Percentiles rank a stretch among this genome's conserved stretches.
Conservation (phyloP, 2,797 vertebrate genomes). For the Microctenopoma lineatum region DNA sequence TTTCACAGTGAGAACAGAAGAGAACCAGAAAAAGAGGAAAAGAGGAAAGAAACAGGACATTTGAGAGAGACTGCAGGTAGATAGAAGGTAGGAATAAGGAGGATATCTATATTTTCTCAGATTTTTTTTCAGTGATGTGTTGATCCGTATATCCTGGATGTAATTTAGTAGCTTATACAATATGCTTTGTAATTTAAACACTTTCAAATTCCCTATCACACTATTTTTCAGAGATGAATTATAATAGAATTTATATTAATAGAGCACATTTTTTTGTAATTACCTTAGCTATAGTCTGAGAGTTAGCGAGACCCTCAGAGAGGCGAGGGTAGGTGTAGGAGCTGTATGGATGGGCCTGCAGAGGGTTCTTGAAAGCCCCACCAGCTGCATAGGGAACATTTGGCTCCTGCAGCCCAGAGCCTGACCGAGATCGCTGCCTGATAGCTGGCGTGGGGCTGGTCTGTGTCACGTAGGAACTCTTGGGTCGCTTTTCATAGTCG, state of each 20-base stretch:
- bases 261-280: constrained; percentile 18
- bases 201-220: background rate
- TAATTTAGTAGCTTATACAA: constrained; percentile 8
- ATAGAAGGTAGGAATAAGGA: constrained; percentile 9
- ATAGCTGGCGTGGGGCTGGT: constrained; percentile 94
- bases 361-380: constrained; percentile 90
- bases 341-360: constrained; percentile 93
- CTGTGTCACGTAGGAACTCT: constrained; percentile 92
- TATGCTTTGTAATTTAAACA: constrained; percentile 15
- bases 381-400: constrained; percentile 87
- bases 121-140: constrained; percentile 16
- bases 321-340: constrained; percentile 97
- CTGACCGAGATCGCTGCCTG: constrained; percentile 93
- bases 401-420: constrained; percentile 96
- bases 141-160: constrained; percentile 17
- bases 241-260: background rate
- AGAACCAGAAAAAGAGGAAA: constrained; percentile 13
- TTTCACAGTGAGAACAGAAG: constrained; percentile 3
- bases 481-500: constrained; percentile 93
- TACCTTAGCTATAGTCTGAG: constrained; percentile 92
- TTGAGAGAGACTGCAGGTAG: constrained; percentile 20
- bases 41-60: constrained; percentile 6
- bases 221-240: constrained; percentile 9
- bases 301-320: constrained; percentile 87
- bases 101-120: constrained; percentile 23